phyloP scores from a whole-genome alignment of 2,888 invertebrate species.

The Enoplolaimus lenunculus region DNA sequence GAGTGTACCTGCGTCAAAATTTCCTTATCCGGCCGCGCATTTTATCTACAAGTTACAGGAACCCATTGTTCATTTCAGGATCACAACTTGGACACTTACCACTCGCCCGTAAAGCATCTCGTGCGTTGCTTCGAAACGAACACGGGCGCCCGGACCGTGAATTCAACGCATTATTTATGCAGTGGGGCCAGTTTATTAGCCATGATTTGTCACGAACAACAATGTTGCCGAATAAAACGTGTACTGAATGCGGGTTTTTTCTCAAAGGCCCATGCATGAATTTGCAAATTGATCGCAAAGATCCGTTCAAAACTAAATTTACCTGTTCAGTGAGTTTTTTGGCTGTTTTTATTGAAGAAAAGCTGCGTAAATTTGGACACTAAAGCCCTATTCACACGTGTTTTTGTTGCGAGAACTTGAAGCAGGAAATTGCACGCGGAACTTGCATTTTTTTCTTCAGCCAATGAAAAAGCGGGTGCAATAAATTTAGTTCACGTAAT shows the following conservation, averaged over 20 bases:
- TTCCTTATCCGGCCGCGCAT: no score
- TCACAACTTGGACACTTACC: neutral
- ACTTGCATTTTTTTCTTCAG: no score
- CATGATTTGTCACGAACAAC: constrained; percentile 26
- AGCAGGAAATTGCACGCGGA: no score
- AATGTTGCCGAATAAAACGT: constrained; percentile 35
- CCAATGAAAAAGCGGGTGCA: no score
- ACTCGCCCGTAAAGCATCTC: neutral
- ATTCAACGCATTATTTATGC: constrained; percentile 23
- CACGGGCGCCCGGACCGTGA: neutral
- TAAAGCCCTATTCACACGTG: no score
- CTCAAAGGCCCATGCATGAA: neutral
- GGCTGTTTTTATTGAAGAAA: no score
- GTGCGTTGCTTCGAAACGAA: neutral
- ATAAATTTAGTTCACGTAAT: no score
- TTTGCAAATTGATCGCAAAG: neutral
- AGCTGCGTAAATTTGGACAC: no score
- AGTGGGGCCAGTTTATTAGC: constrained; percentile 24
- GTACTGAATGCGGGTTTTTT: constrained; percentile 30
- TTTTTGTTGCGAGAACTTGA: no score
- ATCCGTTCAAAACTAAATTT: neutral
- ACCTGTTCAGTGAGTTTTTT: neutral
- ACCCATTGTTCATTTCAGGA: no score
- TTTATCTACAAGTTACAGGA: no score
- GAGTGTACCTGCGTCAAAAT: no score